Evolutionary conservation across 92 coral and sea anemone species (phyloP), one percentile per base, ranked within the genome.

Genomic region (Pocillopora meandrina): DNA sequence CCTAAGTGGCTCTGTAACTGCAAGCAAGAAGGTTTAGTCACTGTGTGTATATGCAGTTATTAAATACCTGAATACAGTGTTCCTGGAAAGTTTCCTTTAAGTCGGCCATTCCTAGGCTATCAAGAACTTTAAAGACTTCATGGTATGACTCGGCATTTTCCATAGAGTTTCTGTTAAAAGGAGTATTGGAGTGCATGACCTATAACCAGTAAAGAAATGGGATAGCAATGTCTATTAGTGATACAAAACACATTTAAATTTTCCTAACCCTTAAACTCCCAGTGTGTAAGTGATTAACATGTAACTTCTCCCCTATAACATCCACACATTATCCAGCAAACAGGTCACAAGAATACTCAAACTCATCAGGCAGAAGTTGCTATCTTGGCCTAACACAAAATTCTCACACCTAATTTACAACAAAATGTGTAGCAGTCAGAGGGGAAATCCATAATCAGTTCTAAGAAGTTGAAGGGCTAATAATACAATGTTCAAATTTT

Each of bases 21-120:
- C 52, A 42, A 3, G 52, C 52, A 3, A 42, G 15, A 23, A 72
- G 12, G 49, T 23, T 23, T 19, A 17, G 36, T 74, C 26, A 31
- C 26, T 70, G 23, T 14, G 19, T 5, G 42, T 70, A 31, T 1
- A 18, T 35, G 75, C 18, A 1, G 12, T 52, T 20, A 17, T 26
- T 13, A 12, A 15, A 56, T 84, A 96, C 99, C 98, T 90, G 94
- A 59, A 96, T 90, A 80, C 92, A 93, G 70, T 96, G 98, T 60
- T 93, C 91, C 60, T 85, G 78, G 42, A 96, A 92, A 18, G 81
- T 90, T 63, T 74, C 56, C 72, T 96, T 94, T 67, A 92, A 94
- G 79, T 94, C 91, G 4, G 96, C 89, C 90, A 94, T 87, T 9
- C 98, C 95, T 33, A 95, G 89, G 69, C 91, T 90, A 87, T 96